Evolutionary conservation across 1,140 invertebrate genomes (phyloP), one percentile per base, ranked within the genome.

Genomic region (Parapsyche elsis): DNA sequence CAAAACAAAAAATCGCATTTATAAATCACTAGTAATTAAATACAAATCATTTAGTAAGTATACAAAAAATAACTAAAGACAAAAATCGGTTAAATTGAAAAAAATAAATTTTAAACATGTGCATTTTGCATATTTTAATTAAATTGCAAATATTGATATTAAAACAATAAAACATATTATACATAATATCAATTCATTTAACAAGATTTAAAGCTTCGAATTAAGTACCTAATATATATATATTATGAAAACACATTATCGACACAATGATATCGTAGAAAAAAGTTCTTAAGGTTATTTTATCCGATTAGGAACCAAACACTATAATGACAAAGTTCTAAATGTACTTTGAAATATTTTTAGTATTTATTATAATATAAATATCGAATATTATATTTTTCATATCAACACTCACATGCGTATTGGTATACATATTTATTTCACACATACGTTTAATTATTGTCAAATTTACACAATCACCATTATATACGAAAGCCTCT

Each of bases 281-380:
- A 44, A 75, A 46, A 19, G 16, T 5, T 53, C 49, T 53, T 53
- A 53, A 14, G 21, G 45, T 44, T 44, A 44, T 26, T 49, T 53
- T 53, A 75, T 75, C 71, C 71, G 46, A 75, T 75, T 75, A 75
- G 71, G 71, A 75, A 75, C 71, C 71, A 53, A 75, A 75, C 38
- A 75, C 71, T 75, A 38, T 16, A 75, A 23, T 16, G 2, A 53
- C 10, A 53, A 53, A 53, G 1, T 5, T 53, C 16, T 53, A 53
- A n/a, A n/a, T n/a, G n/a, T 7, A 38, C 30, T 38, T 38, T 38
- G 30, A 38, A 38, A 38, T 38, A 1, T 38, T 38, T 38, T 38
- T 38, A 38, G 30, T 38, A 38, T 38, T 38, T 38, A 38, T 38
- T 38, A 38, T 7, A 38, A 38, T 38, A 38, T 38, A 38, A 38